Evolutionary conservation across 1,140 invertebrate species (phyloP).

Genomic region (Leptinotarsa undecemlineata): DNA sequence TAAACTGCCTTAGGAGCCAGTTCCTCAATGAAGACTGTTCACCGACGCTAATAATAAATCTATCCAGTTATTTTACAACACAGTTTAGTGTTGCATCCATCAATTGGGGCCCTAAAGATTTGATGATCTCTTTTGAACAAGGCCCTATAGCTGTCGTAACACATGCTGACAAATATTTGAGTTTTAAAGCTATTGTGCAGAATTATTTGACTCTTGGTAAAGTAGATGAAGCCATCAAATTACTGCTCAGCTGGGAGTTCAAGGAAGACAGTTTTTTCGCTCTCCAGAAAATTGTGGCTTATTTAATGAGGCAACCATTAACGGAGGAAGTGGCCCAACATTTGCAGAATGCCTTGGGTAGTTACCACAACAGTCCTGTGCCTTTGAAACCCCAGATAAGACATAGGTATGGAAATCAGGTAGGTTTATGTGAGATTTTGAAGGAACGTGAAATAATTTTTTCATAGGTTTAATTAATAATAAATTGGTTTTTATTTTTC

Average conservation of each 20-base stretch:
- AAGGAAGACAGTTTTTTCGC: slow-evolving; percentile 68
- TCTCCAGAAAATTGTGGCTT: slow-evolving; percentile 72
- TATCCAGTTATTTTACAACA: slow-evolving; percentile 71
- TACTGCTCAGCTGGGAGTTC: slow-evolving; percentile 74
- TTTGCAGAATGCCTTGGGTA: slow-evolving; percentile 72
- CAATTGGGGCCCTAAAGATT: slow-evolving; percentile 57
- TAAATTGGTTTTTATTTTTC: slow-evolving; percentile 47
- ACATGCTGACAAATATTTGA: slow-evolving; percentile 45
- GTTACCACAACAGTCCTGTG: slow-evolving; percentile 68
- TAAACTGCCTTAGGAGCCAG: slow-evolving; percentile 70
- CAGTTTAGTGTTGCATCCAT: slow-evolving; percentile 63
- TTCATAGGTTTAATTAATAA: neutral
- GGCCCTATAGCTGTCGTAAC: slow-evolving; percentile 57
- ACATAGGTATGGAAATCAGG: slow-evolving; percentile 54
- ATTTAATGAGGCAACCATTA: slow-evolving; percentile 68
- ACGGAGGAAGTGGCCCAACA: slow-evolving; percentile 67
- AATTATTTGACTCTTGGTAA: slow-evolving; percentile 67
- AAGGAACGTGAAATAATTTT: no score
- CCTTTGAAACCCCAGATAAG: slow-evolving; percentile 70
- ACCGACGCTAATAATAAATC: slow-evolving; percentile 66
- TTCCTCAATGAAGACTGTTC: slow-evolving; percentile 69
- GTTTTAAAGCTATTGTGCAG: slow-evolving; percentile 59
- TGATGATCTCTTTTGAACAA: slow-evolving; percentile 63
- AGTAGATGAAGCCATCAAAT: slow-evolving; percentile 70
- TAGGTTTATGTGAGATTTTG: slow-evolving; percentile 19